Conservation (phyloP, 1,140 invertebrate species). For the Ips typographus region DNA sequence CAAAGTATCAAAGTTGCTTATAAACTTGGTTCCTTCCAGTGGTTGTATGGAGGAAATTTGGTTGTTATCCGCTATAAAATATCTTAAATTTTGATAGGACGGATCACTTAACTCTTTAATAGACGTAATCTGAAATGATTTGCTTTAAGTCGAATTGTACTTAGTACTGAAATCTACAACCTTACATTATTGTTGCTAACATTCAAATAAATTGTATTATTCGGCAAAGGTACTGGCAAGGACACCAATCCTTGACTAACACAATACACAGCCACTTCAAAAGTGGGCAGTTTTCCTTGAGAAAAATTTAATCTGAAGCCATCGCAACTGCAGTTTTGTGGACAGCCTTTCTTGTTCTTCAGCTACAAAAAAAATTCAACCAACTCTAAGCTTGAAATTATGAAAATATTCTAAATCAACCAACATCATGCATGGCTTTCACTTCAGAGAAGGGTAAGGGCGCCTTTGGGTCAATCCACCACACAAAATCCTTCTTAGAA, state of each 20-base stretch:
- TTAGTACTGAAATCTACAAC: not conserved
- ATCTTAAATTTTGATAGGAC: conserved; percentile 67
- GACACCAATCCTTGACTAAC: conserved; percentile 64
- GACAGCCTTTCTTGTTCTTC: conserved; percentile 56
- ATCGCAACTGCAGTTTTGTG: conserved; percentile 62
- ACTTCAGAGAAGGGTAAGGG: conserved; percentile 65
- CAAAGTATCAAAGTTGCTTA: conserved; percentile 70
- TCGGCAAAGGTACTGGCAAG: conserved; percentile 68
- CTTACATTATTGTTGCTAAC: conserved; percentile 76
- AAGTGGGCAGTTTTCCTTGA: conserved; percentile 57
- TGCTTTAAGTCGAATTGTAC: not conserved
- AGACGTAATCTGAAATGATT: conserved; percentile 63
- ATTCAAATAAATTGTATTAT: conserved; percentile 72
- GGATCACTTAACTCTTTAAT: conserved; percentile 67
- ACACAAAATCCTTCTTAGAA: conserved; percentile 65
- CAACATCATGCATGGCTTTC: conserved; percentile 56
- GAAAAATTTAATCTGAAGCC: conserved; percentile 60
- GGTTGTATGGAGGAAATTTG: conserved; percentile 73
- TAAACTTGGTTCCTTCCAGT: conserved; percentile 76
- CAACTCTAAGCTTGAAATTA: too few relatives aligned
- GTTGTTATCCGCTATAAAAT: conserved; percentile 75
- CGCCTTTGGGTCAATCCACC: conserved; percentile 72
- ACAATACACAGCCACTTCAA: conserved; percentile 72
- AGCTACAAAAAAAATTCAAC: too few relatives aligned
- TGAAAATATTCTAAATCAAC: not conserved